These are phyloP conservation scores for Myopa testacea DNA, from an alignment of 2,888 invertebrate genomes.

Conservation along the genomic window DNA sequence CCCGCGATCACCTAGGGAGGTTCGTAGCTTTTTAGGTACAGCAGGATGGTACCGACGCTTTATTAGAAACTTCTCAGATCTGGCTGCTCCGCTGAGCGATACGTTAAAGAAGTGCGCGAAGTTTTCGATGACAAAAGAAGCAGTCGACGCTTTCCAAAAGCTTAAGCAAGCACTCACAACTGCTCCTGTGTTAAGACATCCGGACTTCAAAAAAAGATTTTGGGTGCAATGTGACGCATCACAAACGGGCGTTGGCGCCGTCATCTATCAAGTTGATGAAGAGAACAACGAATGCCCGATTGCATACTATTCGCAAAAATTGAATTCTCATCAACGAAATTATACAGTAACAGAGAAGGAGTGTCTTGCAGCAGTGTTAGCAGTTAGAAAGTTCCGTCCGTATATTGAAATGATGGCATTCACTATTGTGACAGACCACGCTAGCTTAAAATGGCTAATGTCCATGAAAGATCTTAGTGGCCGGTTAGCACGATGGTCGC, in stretches of 20 bases:
- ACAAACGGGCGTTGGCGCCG: slow-evolving; percentile 8
- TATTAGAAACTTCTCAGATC: slow-evolving; percentile 30
- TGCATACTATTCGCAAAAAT: slow-evolving; percentile 13
- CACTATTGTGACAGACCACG: slow-evolving; percentile 52
- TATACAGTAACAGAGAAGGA: slow-evolving; percentile 41
- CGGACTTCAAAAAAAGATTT: slow-evolving; percentile 23
- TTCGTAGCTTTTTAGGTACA: slow-evolving; percentile 31
- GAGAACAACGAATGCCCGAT: slow-evolving; percentile 2
- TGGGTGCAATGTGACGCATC: slow-evolving; percentile 33
- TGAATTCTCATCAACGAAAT: slow-evolving; percentile 23
- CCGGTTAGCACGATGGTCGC: slow-evolving; percentile 50
- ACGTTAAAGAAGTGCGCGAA: slow-evolving; percentile 8
- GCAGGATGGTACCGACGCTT: slow-evolving; percentile 42
- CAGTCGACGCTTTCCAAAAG: slow-evolving; percentile 7
- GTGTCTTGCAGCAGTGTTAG: slow-evolving; percentile 22
- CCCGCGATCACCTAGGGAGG: not conserved
- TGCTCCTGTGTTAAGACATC: not conserved
- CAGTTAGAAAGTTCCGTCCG: slow-evolving; percentile 20
- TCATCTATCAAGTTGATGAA: slow-evolving; percentile 15
- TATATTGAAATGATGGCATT: slow-evolving; percentile 42
- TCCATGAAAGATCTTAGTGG: slow-evolving; percentile 51
- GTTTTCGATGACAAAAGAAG: slow-evolving; percentile 20
- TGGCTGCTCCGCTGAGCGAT: slow-evolving; percentile 36
- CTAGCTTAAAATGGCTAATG: slow-evolving; percentile 52
- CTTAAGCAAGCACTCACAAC: slow-evolving; percentile 21